A percentile compares a stretch with the other conserved stretches of the same genome.
Evolutionary conservation across 2,797 vertebrate species (phyloP).

Genomic region (Pteronotus mesoamericanus): DNA sequence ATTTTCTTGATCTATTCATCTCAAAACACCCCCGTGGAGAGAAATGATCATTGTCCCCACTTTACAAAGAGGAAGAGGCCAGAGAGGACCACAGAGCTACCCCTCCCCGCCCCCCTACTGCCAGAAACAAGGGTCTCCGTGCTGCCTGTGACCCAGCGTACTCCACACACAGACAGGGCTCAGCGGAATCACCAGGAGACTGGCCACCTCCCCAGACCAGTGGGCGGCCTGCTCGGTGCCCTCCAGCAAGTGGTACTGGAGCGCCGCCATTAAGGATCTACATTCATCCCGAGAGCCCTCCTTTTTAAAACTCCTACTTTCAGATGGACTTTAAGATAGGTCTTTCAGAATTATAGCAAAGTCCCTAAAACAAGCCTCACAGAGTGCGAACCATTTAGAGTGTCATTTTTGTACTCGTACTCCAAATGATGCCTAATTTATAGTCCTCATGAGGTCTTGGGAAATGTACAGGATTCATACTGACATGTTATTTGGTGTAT

Average conservation of each 20-base stretch:
- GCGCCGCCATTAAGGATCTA: not conserved
- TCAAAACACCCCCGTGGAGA: not conserved
- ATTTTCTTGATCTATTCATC: not conserved
- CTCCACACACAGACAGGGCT: not conserved
- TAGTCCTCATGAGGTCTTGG: not conserved
- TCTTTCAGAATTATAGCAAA: not conserved
- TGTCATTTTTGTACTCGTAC: not conserved
- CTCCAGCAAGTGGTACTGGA: not conserved
- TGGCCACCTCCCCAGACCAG: not conserved
- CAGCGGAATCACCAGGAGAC: not conserved
- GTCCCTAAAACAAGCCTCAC: not conserved
- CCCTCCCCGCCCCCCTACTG: not conserved
- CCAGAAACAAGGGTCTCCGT: not conserved
- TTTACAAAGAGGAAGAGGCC: not conserved
- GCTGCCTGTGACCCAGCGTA: not conserved
- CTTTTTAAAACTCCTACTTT: not conserved
- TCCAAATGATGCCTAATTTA: not conserved
- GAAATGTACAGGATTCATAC: not conserved
- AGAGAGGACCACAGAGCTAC: not conserved
- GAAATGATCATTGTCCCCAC: not conserved
- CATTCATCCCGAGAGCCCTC: not conserved
- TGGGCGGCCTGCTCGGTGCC: not conserved
- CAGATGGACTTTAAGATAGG: not conserved
- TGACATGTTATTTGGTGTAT: not conserved
- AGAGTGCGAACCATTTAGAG: not conserved